Base-by-base conservation (phyloP, 2,888 invertebrate species). In the Cordylochernes scorpioides region DNA sequence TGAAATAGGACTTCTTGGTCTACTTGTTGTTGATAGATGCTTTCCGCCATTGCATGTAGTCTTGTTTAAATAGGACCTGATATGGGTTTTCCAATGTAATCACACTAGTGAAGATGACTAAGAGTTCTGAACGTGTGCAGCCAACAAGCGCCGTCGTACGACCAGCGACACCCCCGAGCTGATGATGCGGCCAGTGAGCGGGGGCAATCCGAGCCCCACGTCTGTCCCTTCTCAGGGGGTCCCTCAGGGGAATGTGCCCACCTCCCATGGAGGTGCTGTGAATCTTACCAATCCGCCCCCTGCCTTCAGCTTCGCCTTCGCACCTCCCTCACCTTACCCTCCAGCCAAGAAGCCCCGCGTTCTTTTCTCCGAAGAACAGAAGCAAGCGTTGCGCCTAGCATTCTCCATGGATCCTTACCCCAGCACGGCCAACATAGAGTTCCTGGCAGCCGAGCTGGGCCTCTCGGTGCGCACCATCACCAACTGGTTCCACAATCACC, bases 401-500 rank as follows among this genome's bases (percentile, higher is more conserved):
- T 97, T 94, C 52, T 74, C 78, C 1, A 61, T 88, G 28, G 94
- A 97, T 50, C 88, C 91, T 0, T 94, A 97, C 54, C 97, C 97
- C 0, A 86, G 82, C 52, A 75, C 86, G 47, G 74, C 77, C 15
- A 84, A 86, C 33, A 86, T 94, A 41, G 91, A 94, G 52, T 84
- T 84, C 49, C 62, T 97, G 33, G 86, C 91, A 17, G 66, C 68
- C 17, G 86, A 88, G 53, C 59, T 97, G 31, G 74, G 71, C 6
- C 62, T 99, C 22, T 78, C 84, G 5, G 73, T 86, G 28, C 65
- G 94, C 43, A 94, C 94, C 30, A 91, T 99, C 46, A 88, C 88
- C 36, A 97, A 97, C 57, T 97, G 97, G 97, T 97, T 97, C 63
- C 94, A 97, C 62, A 97, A 97, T 54, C 91, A 97, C 53, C 69